Base-by-base conservation (phyloP, 2,797 vertebrate genomes). In the Leptoclinus maculatus region DNA sequence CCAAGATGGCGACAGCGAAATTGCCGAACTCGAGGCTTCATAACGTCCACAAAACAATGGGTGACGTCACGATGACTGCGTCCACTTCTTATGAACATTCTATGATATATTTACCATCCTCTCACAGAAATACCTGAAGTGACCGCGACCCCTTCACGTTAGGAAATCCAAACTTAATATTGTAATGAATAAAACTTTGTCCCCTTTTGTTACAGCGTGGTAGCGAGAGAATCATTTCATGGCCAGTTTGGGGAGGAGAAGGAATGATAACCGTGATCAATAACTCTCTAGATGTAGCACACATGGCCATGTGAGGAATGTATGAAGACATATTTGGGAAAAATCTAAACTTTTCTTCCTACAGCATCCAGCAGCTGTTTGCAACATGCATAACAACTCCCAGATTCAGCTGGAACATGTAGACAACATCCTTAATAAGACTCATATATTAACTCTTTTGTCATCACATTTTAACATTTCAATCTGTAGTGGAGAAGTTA, bases 291-390 rank as follows among this genome's bases (percentile, higher is more conserved):
- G 36, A 11, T 71, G 29, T n/a, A 59, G 32, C 4, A 59, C 54
- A 45, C 23, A 58, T 57, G 38, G 13, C n/a, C n/a, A 29, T 27
- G 23, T 63, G 58, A 63, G 7, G 41, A 4, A 41, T 54, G 8
- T 2, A 16, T 66, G 34, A 21, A 23, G 19, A 45, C 9, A 56
- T 58, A 32, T 14, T 57, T 19, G 9, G 23, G 13, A 6, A 49
- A n/a, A 25, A 29, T 39, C 13, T 27, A 11, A 17, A 29, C 14
- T 0, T 5, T 17, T 19, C 27, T 10, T 51, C 19, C 17, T 32
- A 7, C 25, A 32, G 32, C 32, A 49, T 65, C 41, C 10, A 13
- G 17, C 66, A 66, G 41, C 60, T 74, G 71, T 59, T 36, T 65
- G 12, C 21, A 39, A 32, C 39, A 6, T 56, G 45, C 56, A 60